Conservation (phyloP, 2,888 invertebrate genomes). For the Dasysyrphus albostriatus region DNA sequence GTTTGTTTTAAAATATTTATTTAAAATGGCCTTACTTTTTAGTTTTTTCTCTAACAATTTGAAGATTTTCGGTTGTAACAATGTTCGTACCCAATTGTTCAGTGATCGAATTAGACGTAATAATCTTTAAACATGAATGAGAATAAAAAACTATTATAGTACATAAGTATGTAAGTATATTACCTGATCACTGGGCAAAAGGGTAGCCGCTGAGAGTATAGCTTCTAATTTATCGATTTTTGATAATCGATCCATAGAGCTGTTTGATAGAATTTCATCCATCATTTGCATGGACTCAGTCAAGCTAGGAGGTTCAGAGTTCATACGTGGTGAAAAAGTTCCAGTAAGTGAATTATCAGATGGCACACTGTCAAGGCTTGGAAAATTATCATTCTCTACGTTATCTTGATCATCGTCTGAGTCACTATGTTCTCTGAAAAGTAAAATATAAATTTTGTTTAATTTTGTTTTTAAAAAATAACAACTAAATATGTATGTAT, state of each 20-base stretch:
- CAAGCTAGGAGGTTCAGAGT: constrained; percentile 91
- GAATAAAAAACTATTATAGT: constrained; percentile 2
- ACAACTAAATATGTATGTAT: neutral
- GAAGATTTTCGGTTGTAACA: constrained; percentile 82
- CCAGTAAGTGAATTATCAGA: constrained; percentile 88
- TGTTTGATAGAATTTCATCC: constrained; percentile 92
- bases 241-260: constrained; percentile 92
- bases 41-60: constrained; percentile 82
- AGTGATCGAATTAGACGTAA: constrained; percentile 81
- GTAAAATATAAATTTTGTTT: constrained; percentile 16
- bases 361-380: constrained; percentile 91
- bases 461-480: neutral
- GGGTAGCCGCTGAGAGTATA: constrained; percentile 91
- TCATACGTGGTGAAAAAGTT: constrained; percentile 89
- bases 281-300: constrained; percentile 96
- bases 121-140: constrained; percentile 78
- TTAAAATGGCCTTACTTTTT: constrained; percentile 79
- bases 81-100: constrained; percentile 82
- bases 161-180: constrained; percentile 2
- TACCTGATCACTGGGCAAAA: constrained; percentile 87
- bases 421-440: constrained; percentile 87
- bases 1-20: neutral
- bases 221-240: constrained; percentile 95
- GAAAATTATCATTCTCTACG: constrained; percentile 88
- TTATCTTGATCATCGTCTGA: constrained; percentile 90